Evolutionary conservation across 2,113 vertebrate species (phyloP).

Genomic region (Azemiops feae): DNA sequence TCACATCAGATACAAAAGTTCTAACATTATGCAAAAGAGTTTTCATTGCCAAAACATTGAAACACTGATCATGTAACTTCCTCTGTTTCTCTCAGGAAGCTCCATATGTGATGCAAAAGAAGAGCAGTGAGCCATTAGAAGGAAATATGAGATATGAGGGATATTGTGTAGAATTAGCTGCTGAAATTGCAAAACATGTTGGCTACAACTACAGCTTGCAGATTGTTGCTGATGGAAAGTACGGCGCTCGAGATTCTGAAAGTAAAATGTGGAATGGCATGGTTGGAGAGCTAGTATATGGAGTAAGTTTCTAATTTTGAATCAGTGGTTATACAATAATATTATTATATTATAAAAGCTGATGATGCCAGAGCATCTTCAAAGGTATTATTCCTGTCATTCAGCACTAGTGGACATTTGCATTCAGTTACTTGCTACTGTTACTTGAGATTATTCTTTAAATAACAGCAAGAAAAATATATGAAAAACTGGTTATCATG

Average conservation of each 20-base stretch:
- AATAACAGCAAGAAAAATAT: not conserved
- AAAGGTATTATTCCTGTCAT: not conserved
- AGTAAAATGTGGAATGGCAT: constrained; percentile 98
- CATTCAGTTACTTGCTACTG: not conserved
- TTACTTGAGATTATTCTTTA: not conserved
- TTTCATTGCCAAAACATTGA: not conserved
- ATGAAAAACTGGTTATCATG: not conserved
- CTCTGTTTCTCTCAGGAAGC: constrained; percentile 80
- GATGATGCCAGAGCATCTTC: not conserved
- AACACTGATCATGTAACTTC: not conserved
- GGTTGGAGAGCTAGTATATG: constrained; percentile 97
- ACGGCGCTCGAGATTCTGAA: constrained; percentile 90
- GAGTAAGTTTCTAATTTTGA: constrained; percentile 73
- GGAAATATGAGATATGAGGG: constrained; percentile 96
- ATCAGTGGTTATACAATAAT: not conserved
- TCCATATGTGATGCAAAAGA: constrained; percentile 98
- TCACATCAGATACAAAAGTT: not conserved
- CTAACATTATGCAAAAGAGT: not conserved
- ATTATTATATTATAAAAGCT: not conserved
- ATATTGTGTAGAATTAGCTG: constrained; percentile 94
- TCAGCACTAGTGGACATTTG: not conserved
- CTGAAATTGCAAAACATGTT: constrained; percentile 96
- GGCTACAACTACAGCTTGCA: constrained; percentile 94
- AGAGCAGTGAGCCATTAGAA: constrained; percentile 88
- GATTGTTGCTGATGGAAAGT: constrained; percentile 93